phyloP scores from a whole-genome alignment of 2,113 vertebrate genomes.

The Oceanites oceanicus region DNA sequence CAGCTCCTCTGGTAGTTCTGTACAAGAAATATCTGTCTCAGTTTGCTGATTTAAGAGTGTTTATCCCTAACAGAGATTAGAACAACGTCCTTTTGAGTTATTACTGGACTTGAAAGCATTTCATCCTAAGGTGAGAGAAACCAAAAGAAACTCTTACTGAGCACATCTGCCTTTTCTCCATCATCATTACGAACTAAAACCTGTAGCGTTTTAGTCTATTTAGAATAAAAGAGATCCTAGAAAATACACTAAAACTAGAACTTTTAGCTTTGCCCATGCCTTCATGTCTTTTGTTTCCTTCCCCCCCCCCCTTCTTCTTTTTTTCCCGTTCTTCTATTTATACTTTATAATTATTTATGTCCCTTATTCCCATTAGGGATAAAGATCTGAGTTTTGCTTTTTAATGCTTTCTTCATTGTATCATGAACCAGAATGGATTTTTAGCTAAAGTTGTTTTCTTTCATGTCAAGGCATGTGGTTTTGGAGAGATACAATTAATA shows the following conservation, averaged over 20 bases:
- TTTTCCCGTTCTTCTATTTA: not conserved
- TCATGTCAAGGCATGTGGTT: not conserved
- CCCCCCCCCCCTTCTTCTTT: fast-evolving
- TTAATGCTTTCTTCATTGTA: not conserved
- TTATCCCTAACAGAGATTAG: not conserved
- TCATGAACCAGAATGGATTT: not conserved
- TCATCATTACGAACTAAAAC: not conserved
- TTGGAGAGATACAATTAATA: not conserved
- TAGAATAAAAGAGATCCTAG: not conserved
- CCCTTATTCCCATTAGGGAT: not conserved
- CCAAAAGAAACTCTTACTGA: not conserved
- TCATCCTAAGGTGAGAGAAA: not conserved
- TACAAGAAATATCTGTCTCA: not conserved
- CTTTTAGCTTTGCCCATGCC: not conserved
- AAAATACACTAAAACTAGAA: not conserved
- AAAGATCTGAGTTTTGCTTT: not conserved
- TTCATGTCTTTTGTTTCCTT: not conserved
- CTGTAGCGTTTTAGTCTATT: not conserved
- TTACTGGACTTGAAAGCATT: not conserved
- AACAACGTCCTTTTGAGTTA: not conserved
- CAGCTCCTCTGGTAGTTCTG: not conserved
- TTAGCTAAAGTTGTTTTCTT: not conserved
- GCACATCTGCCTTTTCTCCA: not conserved
- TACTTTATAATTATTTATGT: not conserved
- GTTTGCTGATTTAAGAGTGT: not conserved